Percentiles rank a stretch among this genome's conserved stretches.
phyloP scores from a whole-genome alignment of 2,797 vertebrate genomes.

The Peromyscus melanophrys region DNA sequence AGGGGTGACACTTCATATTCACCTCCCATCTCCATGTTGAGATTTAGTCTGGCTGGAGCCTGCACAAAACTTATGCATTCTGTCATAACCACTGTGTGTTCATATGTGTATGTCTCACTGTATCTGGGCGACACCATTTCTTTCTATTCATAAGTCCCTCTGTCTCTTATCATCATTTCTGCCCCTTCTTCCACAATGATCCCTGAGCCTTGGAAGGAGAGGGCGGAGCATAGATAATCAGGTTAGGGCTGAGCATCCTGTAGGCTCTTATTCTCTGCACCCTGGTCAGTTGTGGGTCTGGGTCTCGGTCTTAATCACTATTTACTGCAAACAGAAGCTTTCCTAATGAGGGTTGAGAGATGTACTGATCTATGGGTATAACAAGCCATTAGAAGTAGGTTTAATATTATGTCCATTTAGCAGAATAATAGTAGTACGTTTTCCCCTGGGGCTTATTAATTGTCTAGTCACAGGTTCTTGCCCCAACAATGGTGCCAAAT shows the following conservation, averaged over 20 bases:
- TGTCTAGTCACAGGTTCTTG: background rate
- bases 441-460: background rate
- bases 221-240: background rate
- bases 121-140: background rate
- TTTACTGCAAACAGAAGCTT: background rate
- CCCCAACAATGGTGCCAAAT: background rate
- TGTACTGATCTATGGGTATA: background rate
- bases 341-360: background rate
- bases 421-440: background rate
- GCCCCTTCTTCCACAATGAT: background rate
- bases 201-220: background rate
- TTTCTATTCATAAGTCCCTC: background rate
- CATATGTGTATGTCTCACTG: background rate
- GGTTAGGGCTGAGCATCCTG: background rate
- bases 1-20: background rate
- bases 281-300: background rate
- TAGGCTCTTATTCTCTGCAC: background rate
- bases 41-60: background rate
- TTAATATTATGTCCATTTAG: background rate
- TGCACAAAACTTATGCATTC: background rate
- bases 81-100: background rate
- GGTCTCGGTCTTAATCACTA: background rate
- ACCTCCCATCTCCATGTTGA: background rate
- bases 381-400: background rate
- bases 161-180: background rate